Base-by-base conservation (phyloP, 2,113 vertebrate species). In the Otocyon megalotis region DNA sequence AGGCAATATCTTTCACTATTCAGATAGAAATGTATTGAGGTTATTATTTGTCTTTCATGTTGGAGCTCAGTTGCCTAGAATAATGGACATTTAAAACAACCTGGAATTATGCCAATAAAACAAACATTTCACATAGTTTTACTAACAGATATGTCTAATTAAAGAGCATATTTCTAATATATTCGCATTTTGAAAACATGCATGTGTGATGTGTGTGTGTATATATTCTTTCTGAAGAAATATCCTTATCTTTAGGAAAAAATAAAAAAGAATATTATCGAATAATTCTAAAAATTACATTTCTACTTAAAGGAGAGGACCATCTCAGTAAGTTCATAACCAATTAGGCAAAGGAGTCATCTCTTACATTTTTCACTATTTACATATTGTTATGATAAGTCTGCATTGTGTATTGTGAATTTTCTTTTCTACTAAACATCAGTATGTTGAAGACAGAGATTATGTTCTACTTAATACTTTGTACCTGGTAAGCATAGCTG, bases 11-110 rank as follows among this genome's bases (percentile, higher is more conserved):
- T 93, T 90, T 72, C 88, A 85, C 58, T 48, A 8, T 88, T 17
- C 37, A 76, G 77, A 63, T 76, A 93, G 85, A 95, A 94, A 53
- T 24, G 72, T 53, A 50, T 8, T 90, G 69, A 95, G 48, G 69
- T 0, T 0, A 60, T 80, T 81, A 60, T 13, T 0, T 43, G 11
- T 91, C 72, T 92, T 92, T 83, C 5, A 48, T 69, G 48, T 85
- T 5, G 58, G 22, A 82, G 17, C 37, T 28, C 54, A 54, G 15
- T 8, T 93, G 20, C 26, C 43, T 97, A 54, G 10, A 30, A 88
- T 95, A 63, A 85, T 32, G 12, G 35, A 54, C 54, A 35, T 48
- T 76, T 63, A 74, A 76, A 43, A 56, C 2, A 2, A 6, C 24
- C 1, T 69, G 11, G 48, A 93, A 86, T 88, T 94, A 35, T 19